These are phyloP conservation scores for Eulemur rubriventer DNA, from an alignment of 2,797 vertebrate genomes.

Conservation along the genomic window DNA sequence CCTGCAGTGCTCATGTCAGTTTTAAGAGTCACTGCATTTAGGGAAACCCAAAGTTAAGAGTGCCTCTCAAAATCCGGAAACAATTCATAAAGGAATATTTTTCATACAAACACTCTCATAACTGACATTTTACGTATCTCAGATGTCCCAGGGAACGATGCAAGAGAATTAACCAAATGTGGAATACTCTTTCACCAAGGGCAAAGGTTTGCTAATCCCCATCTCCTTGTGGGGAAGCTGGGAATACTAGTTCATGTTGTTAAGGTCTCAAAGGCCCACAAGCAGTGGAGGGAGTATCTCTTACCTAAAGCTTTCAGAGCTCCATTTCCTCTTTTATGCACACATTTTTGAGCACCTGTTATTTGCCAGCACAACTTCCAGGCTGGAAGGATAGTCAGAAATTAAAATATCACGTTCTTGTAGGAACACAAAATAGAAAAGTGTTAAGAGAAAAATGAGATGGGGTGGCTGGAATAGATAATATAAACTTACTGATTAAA, in stretches of 20 bases:
- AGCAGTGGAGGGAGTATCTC: neutral
- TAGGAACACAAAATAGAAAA: neutral
- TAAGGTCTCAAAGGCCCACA: neutral
- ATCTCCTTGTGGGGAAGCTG: neutral
- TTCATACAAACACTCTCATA: neutral
- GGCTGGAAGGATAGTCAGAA: neutral
- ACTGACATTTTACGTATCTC: neutral
- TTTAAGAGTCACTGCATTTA: neutral
- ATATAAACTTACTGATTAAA: neutral
- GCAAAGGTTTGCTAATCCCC: neutral
- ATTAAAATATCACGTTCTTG: neutral
- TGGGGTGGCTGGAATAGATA: neutral
- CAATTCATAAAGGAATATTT: neutral
- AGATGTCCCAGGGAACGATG: neutral
- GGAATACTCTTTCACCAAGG: neutral
- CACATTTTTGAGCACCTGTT: neutral
- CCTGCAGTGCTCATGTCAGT: neutral
- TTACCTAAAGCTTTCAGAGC: neutral
- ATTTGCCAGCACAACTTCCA: neutral
- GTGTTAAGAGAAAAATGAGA: neutral
- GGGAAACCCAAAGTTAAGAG: neutral
- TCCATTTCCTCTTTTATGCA: neutral
- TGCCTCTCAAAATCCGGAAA: neutral
- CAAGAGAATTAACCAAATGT: neutral
- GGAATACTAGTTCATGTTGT: neutral